Base-by-base conservation (phyloP, 2,888 invertebrate species). In the Scaptomyza parva region DNA sequence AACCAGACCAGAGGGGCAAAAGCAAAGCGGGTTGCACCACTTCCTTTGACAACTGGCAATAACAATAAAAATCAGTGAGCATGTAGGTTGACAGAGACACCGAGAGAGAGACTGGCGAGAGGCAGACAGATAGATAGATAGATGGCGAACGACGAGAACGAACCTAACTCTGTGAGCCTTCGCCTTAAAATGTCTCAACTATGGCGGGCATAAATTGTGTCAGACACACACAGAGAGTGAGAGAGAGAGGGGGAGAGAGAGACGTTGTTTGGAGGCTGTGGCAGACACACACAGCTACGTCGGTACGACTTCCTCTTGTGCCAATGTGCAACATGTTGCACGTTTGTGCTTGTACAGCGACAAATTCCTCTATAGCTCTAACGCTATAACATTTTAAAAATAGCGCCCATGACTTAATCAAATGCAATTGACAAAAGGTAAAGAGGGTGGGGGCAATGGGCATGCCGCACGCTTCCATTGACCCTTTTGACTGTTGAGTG, bases 31-130 rank as follows among this genome's bases (percentile, higher is more conserved):
- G 9, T 7, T 43, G 51, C 12, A 30, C 35, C 78, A 86, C 82
- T 80, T 84, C 86, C 86, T 86, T 80, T 82, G 82, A 82, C 84
- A 84, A 86, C 84, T 86, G 82, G 85, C 86, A 81, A 86, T 84
- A 82, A 82, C 82, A 82, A 82, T 82, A 86, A 82, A 82, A 82
- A 84, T 82, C 82, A 86, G 70, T 78, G 81, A 84, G 61, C 80
- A 81, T 84, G 81, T 84, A 80, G 81, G 81, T 78, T 58, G 81
- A 54, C 61, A 70, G 83, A 68, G 55, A 39, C 40, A 61, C 41
- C 6, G 53, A 35, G 61, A 22, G 44, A 39, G 48, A 40, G 35
- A 37, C n/a, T n/a, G n/a, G n/a, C n/a, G 83, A 70, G 55, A 41
- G 40, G 61, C 43, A 35, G 51, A 37, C 64, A 18, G 48, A 30